Conservation (phyloP, 2,888 invertebrate species). For the Cabera pusaria region DNA sequence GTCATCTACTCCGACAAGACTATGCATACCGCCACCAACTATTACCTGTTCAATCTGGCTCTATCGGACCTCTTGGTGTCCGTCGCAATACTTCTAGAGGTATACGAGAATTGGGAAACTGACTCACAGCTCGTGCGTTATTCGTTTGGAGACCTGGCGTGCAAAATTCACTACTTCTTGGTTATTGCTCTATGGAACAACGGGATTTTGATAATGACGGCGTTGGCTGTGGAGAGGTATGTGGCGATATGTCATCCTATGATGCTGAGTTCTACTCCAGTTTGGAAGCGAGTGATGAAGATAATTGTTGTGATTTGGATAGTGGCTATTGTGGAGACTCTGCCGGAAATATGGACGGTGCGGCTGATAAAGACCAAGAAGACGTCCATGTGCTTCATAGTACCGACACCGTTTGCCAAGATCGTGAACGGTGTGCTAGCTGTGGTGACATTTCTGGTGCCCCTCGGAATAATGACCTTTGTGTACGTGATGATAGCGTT, state of each 20-base stretch:
- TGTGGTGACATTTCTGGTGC: conserved; percentile 51
- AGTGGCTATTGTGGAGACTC: conserved; percentile 47
- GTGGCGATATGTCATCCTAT: conserved; percentile 57
- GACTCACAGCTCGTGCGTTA: conserved; percentile 36
- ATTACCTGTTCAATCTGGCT: conserved; percentile 66
- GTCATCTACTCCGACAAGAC: conserved; percentile 62
- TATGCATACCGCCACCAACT: conserved; percentile 70
- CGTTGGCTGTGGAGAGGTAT: conserved; percentile 57
- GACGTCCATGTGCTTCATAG: conserved; percentile 45
- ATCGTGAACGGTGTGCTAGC: conserved; percentile 50
- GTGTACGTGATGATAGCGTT: conserved; percentile 57
- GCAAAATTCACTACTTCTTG: conserved; percentile 53
- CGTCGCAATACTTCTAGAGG: conserved; percentile 53
- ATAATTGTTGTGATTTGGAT: conserved; percentile 51
- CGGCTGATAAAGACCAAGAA: conserved; percentile 42
- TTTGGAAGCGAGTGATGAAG: conserved; percentile 51
- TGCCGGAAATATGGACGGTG: conserved; percentile 54
- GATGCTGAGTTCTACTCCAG: conserved; percentile 42
- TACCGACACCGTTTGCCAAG: conserved; percentile 47
- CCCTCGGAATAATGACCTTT: conserved; percentile 53
- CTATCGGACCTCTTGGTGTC: conserved; percentile 63
- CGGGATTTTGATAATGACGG: conserved; percentile 56
- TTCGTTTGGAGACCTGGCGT: conserved; percentile 40
- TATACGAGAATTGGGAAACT: conserved; percentile 37
- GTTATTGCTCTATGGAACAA: conserved; percentile 55